Base-by-base conservation (phyloP, 2,797 vertebrate genomes). In the Parauchenoglanis ngamensis region DNA sequence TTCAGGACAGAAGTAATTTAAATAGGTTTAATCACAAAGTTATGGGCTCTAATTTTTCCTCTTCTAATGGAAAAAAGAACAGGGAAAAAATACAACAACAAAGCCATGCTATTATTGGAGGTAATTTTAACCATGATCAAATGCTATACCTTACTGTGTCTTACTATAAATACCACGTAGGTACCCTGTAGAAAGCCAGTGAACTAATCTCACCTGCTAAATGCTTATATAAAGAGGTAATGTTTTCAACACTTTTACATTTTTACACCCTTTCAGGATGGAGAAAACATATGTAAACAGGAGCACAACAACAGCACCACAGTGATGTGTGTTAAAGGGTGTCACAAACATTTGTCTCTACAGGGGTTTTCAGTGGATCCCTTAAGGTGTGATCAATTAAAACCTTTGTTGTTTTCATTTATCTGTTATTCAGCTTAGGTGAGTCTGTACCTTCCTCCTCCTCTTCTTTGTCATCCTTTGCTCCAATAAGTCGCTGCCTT, bases 391-490 rank as follows among this genome's bases (percentile, higher is more conserved):
- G 81, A 87, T 85, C 83, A 90, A 56, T 76, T 52, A 67, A 86
- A 88, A 78, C 25, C 12, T 87, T 68, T 77, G 17, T 3, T 13
- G 31, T 63, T 44, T 13, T 40, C 23, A 90, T 95, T 92, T 98
- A 99, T 98, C 97, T 98, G 94, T 98, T 94, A 0, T 97, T 95
- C 75, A 96, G 95, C 87, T 96, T 95, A 0, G 97, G 97, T 0
- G 96, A 97, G 90, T 97, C 95, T 1, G 94, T 96, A 3, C 95
- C 96, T 19, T 97, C 94, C 65, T 98, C 97, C 0, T 98, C 98
- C 23, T 99, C 97, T 0, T 98, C 97, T 11, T 98, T 97, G 91
- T 97, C 97, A 0, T 97, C 97, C 90, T 98, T 97, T 57, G 96
- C 95, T 3, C 96, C 97, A 10, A 97, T 97, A 92, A 99, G 96